phyloP scores from a whole-genome alignment of 1,140 invertebrate genomes.

The Homarus americanus region DNA sequence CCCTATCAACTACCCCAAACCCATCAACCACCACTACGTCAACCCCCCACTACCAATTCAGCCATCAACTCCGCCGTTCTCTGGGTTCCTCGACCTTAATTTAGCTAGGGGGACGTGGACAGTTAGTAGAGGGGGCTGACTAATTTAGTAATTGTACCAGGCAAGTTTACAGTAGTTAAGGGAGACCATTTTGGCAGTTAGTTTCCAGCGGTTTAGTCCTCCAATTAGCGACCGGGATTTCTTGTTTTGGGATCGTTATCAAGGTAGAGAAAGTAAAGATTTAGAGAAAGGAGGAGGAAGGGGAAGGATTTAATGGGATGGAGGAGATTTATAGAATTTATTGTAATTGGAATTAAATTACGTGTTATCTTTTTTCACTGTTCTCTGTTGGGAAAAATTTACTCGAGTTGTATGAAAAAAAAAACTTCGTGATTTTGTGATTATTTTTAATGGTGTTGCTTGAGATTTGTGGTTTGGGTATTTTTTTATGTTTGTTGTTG shows the following conservation, averaged over 20 bases:
- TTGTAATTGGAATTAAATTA: too few relatives aligned
- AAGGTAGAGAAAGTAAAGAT: background rate
- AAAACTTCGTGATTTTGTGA: too few relatives aligned
- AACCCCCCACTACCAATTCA: background rate
- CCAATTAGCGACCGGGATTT: conserved; percentile 39
- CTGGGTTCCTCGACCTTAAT: background rate
- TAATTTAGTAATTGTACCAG: conserved; percentile 30
- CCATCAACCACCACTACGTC: too few relatives aligned
- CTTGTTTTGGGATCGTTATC: background rate
- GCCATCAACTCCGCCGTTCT: too few relatives aligned
- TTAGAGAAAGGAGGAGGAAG: background rate
- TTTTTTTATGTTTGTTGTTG: background rate
- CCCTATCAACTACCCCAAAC: too few relatives aligned
- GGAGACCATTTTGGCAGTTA: conserved; percentile 13
- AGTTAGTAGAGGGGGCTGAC: background rate
- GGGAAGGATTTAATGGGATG: too few relatives aligned
- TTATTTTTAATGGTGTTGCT: too few relatives aligned
- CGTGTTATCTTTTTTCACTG: too few relatives aligned
- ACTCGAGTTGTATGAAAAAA: too few relatives aligned
- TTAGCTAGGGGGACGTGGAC: background rate
- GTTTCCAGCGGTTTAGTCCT: conserved; percentile 19
- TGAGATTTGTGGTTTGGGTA: background rate
- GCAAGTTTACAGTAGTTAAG: conserved; percentile 38
- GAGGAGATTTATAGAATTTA: too few relatives aligned
- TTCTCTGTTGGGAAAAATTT: too few relatives aligned